Evolutionary conservation across 2,888 invertebrate genomes (phyloP).

Genomic region (Tipula confusa): DNA sequence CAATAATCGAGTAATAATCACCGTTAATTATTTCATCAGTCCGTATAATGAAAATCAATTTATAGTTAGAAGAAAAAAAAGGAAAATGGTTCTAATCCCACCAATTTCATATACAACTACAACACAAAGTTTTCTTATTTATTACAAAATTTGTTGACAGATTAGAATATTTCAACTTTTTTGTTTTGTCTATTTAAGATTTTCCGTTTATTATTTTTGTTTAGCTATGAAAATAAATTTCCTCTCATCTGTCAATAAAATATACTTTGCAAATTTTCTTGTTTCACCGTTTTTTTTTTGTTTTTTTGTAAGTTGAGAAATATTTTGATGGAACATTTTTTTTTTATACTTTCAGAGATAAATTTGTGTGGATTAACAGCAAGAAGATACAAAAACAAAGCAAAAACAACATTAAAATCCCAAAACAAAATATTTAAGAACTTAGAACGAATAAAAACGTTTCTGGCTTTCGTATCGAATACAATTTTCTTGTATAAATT

Average conservation of each 20-base stretch:
- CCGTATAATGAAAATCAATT: not conserved
- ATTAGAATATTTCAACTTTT: not conserved
- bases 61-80: not conserved
- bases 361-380: slow-evolving; percentile 26
- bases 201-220: not conserved
- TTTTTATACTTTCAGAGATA: not conserved
- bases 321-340: slow-evolving; percentile 26
- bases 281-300: not conserved
- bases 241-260: slow-evolving; percentile 30
- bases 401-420: not conserved
- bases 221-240: not conserved
- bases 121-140: not conserved
- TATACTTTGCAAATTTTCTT: slow-evolving; percentile 21
- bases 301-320: not conserved
- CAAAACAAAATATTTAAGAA: not conserved
- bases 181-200: not conserved
- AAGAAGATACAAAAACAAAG: not conserved
- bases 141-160: not conserved
- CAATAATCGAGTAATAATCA: no score
- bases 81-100: not conserved
- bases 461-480: not conserved
- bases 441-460: not conserved
- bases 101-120: not conserved
- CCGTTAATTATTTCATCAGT: not conserved
- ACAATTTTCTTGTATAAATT: not conserved